Conservation (phyloP, 2,797 vertebrate genomes). For the Chanos chanos region DNA sequence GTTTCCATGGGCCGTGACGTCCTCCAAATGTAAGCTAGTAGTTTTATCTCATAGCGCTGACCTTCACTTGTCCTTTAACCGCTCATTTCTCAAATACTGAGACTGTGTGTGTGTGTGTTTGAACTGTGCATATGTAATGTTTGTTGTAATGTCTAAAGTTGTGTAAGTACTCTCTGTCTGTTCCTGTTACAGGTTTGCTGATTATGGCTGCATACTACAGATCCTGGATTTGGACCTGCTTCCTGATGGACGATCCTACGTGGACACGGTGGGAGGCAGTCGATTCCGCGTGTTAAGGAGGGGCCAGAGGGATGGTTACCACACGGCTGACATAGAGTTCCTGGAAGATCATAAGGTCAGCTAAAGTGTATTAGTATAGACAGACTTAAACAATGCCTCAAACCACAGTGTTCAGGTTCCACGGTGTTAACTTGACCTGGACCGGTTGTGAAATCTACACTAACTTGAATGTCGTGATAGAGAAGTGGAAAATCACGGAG, state of each 20-base stretch:
- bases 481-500: no score
- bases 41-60: no score
- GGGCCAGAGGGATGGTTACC: conserved; percentile 83
- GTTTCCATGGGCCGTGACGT: no score
- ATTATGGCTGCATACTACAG: conserved; percentile 86
- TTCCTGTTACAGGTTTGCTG: conserved; percentile 75
- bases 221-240: conserved; percentile 77
- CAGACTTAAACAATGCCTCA: not conserved
- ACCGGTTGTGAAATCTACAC: no score
- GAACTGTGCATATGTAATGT: not conserved
- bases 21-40: no score
- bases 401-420: no score
- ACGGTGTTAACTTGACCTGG: no score
- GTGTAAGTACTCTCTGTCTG: not conserved
- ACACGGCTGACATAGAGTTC: conserved; percentile 86
- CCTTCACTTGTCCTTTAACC: no score
- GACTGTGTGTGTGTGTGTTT: not conserved
- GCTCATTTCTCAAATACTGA: no score
- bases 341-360: conserved; percentile 82
- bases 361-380: not conserved
- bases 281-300: conserved; percentile 82
- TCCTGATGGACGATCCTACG: conserved; percentile 81
- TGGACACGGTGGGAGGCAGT: conserved; percentile 78
- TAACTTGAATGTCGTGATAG: no score
- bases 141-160: no score